Conservation (phyloP, 2,888 invertebrate genomes). For the Drosophila nigritarsus region DNA sequence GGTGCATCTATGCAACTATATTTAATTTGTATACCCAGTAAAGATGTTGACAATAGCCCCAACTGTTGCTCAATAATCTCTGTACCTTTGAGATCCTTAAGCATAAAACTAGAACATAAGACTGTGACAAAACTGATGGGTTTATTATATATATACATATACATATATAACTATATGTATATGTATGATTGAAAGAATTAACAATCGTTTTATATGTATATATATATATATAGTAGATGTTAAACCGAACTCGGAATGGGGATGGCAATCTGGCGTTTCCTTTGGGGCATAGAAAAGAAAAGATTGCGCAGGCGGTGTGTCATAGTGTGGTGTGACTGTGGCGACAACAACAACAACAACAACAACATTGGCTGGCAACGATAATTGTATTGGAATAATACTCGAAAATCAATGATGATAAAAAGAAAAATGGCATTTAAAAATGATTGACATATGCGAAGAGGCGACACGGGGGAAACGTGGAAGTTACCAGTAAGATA, state of each 20-base stretch:
- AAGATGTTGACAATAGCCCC: not conserved
- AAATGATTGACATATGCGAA: constrained; percentile 15
- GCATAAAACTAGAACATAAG: no score
- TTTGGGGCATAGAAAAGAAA: constrained; percentile 8
- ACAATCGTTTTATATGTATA: not conserved
- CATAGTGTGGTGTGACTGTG: constrained; percentile 10
- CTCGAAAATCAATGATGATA: constrained; percentile 58
- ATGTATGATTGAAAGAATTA: no score
- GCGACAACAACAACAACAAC: constrained; percentile 12
- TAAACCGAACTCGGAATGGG: constrained; percentile 51
- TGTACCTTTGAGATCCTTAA: not conserved
- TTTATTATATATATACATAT: no score
- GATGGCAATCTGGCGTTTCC: constrained; percentile 4
- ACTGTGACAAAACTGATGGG: no score
- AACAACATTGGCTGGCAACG: not conserved
- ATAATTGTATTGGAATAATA: constrained; percentile 57
- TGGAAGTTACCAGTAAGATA: no score
- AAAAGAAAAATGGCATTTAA: constrained; percentile 27
- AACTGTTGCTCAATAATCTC: not conserved
- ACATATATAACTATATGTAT: no score
- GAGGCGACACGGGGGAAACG: not conserved
- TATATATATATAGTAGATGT: no score
- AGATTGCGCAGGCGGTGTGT: not conserved
- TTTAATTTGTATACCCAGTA: not conserved
- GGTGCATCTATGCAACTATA: not conserved